Evolutionary conservation across 2,888 invertebrate species (phyloP).

Genomic region (Hesperia comma): DNA sequence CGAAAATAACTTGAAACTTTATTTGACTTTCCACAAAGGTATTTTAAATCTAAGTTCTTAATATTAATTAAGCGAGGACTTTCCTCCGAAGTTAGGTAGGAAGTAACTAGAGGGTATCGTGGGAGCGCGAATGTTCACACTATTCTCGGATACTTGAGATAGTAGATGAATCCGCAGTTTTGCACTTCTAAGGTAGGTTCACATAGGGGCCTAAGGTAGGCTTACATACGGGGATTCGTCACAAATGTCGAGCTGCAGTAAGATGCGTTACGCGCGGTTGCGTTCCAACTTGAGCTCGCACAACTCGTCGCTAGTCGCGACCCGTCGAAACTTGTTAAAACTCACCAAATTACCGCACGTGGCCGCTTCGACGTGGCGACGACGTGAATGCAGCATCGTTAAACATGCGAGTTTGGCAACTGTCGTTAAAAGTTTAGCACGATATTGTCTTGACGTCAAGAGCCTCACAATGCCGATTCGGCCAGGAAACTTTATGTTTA

Average conservation of each 20-base stretch:
- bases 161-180: too few relatives aligned
- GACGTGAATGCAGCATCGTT: conserved; percentile 33
- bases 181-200: too few relatives aligned
- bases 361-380: conserved; percentile 23
- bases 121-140: too few relatives aligned
- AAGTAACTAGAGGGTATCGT: too few relatives aligned
- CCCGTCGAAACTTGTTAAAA: conserved; percentile 28
- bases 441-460: conserved; percentile 8
- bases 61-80: too few relatives aligned
- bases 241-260: conserved; percentile 14
- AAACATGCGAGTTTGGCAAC: conserved; percentile 33
- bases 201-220: too few relatives aligned
- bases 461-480: not conserved
- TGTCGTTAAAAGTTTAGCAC: conserved; percentile 25
- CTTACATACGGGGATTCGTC: too few relatives aligned
- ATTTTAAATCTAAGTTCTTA: too few relatives aligned
- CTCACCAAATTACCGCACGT: conserved; percentile 35
- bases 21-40: too few relatives aligned
- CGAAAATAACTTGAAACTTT: too few relatives aligned
- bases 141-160: too few relatives aligned
- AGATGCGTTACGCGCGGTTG: conserved; percentile 26
- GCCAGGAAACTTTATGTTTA: not conserved
- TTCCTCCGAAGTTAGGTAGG: too few relatives aligned
- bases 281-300: conserved; percentile 2
- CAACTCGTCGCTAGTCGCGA: conserved; percentile 3